Conservation (phyloP, 1,140 invertebrate genomes). For the Sarcophaga peregrina region DNA sequence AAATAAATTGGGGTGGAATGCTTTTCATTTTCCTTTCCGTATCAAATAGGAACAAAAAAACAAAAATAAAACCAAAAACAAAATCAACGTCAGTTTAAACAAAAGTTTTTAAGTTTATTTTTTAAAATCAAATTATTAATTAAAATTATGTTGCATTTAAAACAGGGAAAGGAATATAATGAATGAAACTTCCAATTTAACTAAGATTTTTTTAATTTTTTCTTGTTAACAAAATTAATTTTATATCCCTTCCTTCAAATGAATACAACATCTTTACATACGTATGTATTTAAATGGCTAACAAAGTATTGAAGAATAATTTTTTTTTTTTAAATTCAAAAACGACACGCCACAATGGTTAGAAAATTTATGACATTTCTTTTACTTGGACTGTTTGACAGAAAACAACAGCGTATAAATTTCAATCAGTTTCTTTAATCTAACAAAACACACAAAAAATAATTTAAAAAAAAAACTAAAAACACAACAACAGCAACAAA, state of each 20-base stretch:
- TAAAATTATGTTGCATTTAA: background rate
- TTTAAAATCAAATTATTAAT: conserved; percentile 3
- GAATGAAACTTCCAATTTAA: too few species aligned
- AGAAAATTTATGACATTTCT: conserved; percentile 20
- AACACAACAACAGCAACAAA: background rate
- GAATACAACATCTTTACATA: too few species aligned
- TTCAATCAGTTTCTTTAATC: conserved; percentile 1
- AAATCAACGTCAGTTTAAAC: background rate
- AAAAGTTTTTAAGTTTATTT: conserved; percentile 1
- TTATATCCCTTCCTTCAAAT: background rate
- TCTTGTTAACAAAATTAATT: background rate
- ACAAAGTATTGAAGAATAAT: background rate
- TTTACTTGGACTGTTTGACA: background rate
- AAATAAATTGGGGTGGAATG: background rate
- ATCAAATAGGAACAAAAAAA: background rate
- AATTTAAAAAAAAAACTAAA: background rate
- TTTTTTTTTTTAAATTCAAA: background rate
- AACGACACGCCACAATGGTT: background rate
- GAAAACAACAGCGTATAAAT: background rate
- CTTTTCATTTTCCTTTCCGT: background rate
- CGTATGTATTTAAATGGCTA: background rate
- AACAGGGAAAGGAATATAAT: background rate
- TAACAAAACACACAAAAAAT: background rate
- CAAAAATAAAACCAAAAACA: background rate
- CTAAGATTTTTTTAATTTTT: too few species aligned